Conservation (phyloP, 2,888 invertebrate species). For the Tinea trinotella region DNA sequence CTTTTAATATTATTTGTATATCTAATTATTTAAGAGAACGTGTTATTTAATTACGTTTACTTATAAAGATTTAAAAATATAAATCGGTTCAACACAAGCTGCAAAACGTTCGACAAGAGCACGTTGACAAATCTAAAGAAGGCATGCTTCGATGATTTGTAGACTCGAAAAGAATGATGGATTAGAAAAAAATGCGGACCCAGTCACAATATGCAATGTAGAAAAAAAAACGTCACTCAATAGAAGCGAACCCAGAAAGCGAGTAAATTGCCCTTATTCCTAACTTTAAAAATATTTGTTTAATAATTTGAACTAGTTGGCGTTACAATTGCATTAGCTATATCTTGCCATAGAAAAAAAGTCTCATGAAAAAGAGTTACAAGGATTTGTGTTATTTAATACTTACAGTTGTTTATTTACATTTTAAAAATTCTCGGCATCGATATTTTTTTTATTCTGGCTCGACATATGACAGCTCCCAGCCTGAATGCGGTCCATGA, state of each 20-base stretch:
- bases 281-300: background rate
- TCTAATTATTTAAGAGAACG: background rate
- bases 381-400: too few species aligned
- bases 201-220: background rate
- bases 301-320: too few species aligned
- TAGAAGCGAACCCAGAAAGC: background rate
- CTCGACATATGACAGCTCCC: too few species aligned
- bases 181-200: background rate
- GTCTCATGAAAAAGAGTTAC: too few species aligned
- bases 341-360: too few species aligned
- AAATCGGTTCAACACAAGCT: background rate
- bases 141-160: background rate
- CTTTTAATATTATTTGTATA: constrained; percentile 4
- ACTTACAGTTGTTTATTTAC: too few species aligned
- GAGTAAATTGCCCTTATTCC: background rate
- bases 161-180: constrained; percentile 4
- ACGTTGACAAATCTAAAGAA: background rate
- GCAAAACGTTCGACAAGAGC: background rate
- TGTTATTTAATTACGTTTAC: background rate
- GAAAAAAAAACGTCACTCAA: background rate
- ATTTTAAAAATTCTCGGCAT: too few species aligned
- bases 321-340: too few species aligned
- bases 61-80: background rate
- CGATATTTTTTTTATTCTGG: too few species aligned
- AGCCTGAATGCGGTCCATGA: too few species aligned